These are phyloP conservation scores for Pithys albifrons DNA, from an alignment of 2,113 vertebrate genomes.

Conservation along the genomic window DNA sequence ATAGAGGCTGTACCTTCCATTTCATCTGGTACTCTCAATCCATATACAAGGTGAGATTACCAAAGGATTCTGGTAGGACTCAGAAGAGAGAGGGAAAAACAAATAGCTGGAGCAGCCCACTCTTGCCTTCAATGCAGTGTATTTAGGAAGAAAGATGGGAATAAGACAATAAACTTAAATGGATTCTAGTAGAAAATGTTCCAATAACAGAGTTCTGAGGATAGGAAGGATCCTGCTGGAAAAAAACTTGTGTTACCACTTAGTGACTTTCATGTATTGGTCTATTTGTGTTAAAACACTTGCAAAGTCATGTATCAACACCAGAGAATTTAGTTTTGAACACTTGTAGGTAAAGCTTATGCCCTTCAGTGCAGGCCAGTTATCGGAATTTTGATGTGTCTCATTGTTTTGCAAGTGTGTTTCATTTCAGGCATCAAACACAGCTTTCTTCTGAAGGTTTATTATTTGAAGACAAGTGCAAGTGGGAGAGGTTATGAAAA, in stretches of 20 bases:
- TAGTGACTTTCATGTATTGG: not conserved
- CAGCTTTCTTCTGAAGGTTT: not conserved
- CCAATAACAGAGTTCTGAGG: not conserved
- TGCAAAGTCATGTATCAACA: not conserved
- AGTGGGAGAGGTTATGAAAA: constrained; percentile 4
- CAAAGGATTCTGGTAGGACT: not conserved
- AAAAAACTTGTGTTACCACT: not conserved
- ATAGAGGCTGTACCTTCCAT: not conserved
- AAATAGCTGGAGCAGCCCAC: not conserved
- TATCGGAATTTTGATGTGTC: not conserved
- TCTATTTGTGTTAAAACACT: not conserved
- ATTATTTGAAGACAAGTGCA: constrained; percentile 27
- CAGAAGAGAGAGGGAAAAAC: not conserved
- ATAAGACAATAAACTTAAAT: not conserved
- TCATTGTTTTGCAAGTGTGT: not conserved
- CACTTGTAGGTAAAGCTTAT: not conserved
- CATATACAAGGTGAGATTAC: not conserved
- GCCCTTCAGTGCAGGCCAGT: not conserved
- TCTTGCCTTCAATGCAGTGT: not conserved
- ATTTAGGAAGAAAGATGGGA: not conserved
- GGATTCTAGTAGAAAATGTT: not conserved
- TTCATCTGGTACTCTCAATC: not conserved
- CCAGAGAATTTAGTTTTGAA: not conserved
- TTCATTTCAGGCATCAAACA: not conserved
- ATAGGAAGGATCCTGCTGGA: not conserved